Percentiles rank a stretch among this genome's conserved stretches.
Evolutionary conservation across 2,797 vertebrate species (phyloP).

Genomic region (Leptoclinus maculatus): DNA sequence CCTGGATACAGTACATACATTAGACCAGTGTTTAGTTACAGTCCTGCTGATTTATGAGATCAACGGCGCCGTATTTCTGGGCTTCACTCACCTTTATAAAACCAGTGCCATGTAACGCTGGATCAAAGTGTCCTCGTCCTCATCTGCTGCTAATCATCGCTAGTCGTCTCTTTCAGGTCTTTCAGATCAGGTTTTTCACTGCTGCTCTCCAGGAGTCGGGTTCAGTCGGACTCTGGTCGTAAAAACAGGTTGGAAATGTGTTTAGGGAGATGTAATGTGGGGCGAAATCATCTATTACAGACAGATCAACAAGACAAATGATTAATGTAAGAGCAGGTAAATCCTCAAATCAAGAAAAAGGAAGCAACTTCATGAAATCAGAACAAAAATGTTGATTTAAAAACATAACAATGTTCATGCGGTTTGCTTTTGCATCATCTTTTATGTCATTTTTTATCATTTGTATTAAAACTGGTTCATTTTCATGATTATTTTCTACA

Average conservation of each 20-base stretch:
- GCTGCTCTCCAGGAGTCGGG: conserved; percentile 33
- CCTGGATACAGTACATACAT: conserved; percentile 1
- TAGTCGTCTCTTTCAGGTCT: conserved; percentile 51
- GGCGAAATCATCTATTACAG: background rate
- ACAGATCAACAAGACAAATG: background rate
- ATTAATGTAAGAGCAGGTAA: background rate
- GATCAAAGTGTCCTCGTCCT: conserved; percentile 48
- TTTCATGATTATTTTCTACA: background rate
- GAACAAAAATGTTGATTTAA: background rate
- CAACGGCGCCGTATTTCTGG: conserved; percentile 62
- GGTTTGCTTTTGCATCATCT: background rate
- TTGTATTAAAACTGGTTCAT: background rate
- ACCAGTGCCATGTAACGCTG: conserved; percentile 43
- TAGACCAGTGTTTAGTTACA: conserved; percentile 43
- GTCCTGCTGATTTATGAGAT: conserved; percentile 65
- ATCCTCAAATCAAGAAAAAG: background rate
- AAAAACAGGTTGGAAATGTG: conserved; percentile 30
- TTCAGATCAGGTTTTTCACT: conserved; percentile 52
- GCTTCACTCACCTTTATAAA: conserved; percentile 60
- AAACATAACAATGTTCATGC: background rate
- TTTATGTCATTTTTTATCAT: background rate
- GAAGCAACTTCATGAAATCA: background rate
- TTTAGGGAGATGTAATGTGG: background rate
- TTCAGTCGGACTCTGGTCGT: conserved; percentile 5
- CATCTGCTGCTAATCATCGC: conserved; percentile 75